Percentiles rank a stretch among this genome's conserved stretches.
Conservation (phyloP, 2,888 invertebrate species). For the Drosophila sordidapex region DNA sequence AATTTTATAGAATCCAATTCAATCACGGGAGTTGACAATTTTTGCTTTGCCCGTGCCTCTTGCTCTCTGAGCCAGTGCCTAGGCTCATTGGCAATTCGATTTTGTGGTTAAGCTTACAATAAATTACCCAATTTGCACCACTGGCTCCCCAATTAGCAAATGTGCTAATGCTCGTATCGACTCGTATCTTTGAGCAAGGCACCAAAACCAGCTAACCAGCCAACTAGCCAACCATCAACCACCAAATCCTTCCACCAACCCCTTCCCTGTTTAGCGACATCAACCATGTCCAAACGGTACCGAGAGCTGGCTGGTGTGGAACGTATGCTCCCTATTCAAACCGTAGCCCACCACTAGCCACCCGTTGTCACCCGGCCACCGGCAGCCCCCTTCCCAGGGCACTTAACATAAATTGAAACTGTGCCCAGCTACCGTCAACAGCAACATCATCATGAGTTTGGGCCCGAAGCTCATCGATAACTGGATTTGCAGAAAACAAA, state of each 20-base stretch:
- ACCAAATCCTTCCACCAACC: background rate
- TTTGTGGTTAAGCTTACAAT: constrained; percentile 59
- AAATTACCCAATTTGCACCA: constrained; percentile 64
- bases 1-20: background rate
- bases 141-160: constrained; percentile 37
- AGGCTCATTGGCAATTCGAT: constrained; percentile 41
- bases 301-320: constrained; percentile 29
- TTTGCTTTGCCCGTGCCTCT: constrained; percentile 19
- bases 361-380: background rate
- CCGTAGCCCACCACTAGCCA: background rate
- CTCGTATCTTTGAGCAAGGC: constrained; percentile 5
- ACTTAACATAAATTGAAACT: constrained; percentile 67
- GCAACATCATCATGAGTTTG: constrained; percentile 25
- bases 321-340: constrained; percentile 36
- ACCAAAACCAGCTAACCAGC: background rate
- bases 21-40: background rate
- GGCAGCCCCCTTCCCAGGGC: constrained; percentile 7
- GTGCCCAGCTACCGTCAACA: constrained; percentile 34
- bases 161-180: constrained; percentile 38
- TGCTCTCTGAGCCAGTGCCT: constrained; percentile 19
- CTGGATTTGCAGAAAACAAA: constrained; percentile 81
- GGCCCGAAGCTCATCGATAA: constrained; percentile 72
- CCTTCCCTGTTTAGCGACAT: background rate
- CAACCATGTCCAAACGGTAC: background rate
- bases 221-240: background rate